Conservation (phyloP, 2,797 vertebrate genomes). For the Poeciliopsis infans region DNA sequence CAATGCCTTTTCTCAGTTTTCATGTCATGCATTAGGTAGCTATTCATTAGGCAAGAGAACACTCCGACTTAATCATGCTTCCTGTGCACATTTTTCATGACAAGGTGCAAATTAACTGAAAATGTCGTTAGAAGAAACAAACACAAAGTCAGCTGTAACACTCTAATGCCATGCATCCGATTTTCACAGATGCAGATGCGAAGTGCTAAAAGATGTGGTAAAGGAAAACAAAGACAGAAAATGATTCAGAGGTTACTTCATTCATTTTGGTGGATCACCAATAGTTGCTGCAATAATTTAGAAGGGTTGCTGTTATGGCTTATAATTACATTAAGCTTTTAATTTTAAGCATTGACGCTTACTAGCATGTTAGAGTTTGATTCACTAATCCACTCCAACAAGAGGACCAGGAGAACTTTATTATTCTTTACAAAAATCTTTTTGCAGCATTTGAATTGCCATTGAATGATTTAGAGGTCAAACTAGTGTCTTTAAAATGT, state of each 20-base stretch:
- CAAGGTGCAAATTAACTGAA: slow-evolving; percentile 5
- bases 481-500: background rate
- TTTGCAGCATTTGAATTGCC: background rate
- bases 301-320: background rate
- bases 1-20: background rate
- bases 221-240: background rate
- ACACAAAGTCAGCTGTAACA: background rate
- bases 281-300: background rate
- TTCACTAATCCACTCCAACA: background rate
- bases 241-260: background rate
- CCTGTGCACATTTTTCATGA: background rate
- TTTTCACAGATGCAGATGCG: slow-evolving; percentile 2
- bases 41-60: background rate
- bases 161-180: background rate
- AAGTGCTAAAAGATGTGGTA: background rate
- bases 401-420: background rate
- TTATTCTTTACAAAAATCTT: background rate
- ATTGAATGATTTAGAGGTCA: background rate
- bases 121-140: background rate
- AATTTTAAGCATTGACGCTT: background rate
- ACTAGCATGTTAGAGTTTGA: background rate
- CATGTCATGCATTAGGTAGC: slow-evolving; percentile 1
- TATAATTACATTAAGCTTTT: background rate
- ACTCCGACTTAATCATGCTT: slow-evolving; percentile 1
- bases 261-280: background rate